These are phyloP conservation scores for Carapus acus DNA, from an alignment of 2,797 vertebrate species.

Conservation along the genomic window DNA sequence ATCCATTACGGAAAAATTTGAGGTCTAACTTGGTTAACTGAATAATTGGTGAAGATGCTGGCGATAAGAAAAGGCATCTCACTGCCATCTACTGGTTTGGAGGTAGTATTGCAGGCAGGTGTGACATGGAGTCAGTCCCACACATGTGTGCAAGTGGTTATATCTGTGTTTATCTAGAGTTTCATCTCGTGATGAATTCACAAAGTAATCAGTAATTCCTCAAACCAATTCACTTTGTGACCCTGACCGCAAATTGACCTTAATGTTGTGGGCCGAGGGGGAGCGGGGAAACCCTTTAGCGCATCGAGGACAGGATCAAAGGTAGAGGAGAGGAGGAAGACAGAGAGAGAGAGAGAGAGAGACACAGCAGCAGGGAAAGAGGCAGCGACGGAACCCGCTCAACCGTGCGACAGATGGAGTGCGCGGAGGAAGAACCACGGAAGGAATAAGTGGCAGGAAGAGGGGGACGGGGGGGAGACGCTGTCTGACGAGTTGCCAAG, in stretches of 20 bases:
- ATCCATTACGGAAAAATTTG: no score
- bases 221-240: constrained; percentile 26
- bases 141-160: no score
- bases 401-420: constrained; percentile 47
- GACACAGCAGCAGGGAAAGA: constrained; percentile 5
- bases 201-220: no score
- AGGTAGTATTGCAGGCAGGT: no score
- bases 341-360: constrained; percentile 12
- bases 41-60: no score
- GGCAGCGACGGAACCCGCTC: constrained; percentile 42
- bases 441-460: constrained; percentile 17
- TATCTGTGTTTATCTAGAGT: no score
- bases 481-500: no score
- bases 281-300: constrained; percentile 11
- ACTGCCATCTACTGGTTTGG: no score
- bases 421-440: constrained; percentile 37
- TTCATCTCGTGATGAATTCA: no score
- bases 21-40: no score
- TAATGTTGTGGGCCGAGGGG: constrained; percentile 8
- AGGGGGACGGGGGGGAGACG: constrained; percentile 4
- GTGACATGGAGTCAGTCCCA: no score
- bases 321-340: constrained; percentile 23
- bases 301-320: constrained; percentile 30
- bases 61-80: no score
- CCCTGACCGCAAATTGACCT: constrained; percentile 36